Evolutionary conservation across 2,888 invertebrate genomes (phyloP), one percentile per base, ranked within the genome.

Genomic region (Eumerus sabulonum): DNA sequence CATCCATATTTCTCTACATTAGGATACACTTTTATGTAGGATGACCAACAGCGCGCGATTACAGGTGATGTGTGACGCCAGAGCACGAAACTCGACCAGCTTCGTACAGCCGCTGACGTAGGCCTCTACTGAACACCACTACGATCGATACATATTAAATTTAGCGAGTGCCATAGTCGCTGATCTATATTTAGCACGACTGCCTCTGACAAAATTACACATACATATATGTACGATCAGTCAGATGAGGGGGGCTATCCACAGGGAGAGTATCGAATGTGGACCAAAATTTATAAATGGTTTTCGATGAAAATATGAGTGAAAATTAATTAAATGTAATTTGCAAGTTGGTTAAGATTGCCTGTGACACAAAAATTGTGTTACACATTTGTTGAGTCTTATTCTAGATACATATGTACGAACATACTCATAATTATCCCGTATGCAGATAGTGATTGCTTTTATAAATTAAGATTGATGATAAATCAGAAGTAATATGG

Each of bases 31-130:
- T n/a, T n/a, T 27, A 19, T 14, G n/a, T 19, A 12, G 27, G 7
- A 27, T 7, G 7, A 27, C 3, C 27, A 27, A 2, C 7, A 27
- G 17, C 27, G 42, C 35, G 35, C 38, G n/a, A n/a, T n/a, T n/a
- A 59, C 60, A 76, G 71, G 71, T 66, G 71, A 72, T 71, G 71
- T 76, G 70, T 76, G 76, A 76, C 76, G 76, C 60, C 64, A 72
- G 56, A 56, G 35, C 50, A 57, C 50, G 60, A 76, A 76, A 76
- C 63, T 76, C 70, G 70, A 70, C 70, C 57, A 67, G 48, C 27
- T 9, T 27, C 4, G 4, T 1, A 9, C 38, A 36, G 14, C 16
- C 44, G 27, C 60, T 76, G 71, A 59, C 64, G 59, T 76, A 54
- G n/a, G 63, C 59, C 47, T 9, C 5, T 48, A 27, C 13, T 1